Base-by-base conservation (phyloP, 2,113 vertebrate genomes). In the Takifugu flavidus region DNA sequence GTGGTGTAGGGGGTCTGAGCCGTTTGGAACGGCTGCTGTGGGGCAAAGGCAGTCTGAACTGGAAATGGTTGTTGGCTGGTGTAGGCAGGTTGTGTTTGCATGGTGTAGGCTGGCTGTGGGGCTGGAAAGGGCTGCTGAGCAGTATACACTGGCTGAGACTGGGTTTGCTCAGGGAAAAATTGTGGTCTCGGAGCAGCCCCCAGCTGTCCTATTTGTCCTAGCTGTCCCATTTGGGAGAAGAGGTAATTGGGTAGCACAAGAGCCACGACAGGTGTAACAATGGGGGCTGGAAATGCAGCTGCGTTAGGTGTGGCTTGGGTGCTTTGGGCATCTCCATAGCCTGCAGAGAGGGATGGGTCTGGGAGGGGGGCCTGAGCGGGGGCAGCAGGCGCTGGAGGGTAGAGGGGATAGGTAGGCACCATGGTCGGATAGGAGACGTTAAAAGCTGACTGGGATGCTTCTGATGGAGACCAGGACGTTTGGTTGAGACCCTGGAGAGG, bases 381-480 rank as follows among this genome's bases (percentile, higher is more conserved):
- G 53, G 92, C 71, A 0, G 93, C 88, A 2, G 88, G 73, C 25
- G 88, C 79, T 12, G 93, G 85, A 29, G 94, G 77, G 4, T 93
- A 94, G 34, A 89, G 85, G 0, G 92, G 86, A 69, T 93, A 96
- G 0, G 92, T 82, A 42, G 95, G 92, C 85, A 93, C 80, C 15
- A 94, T 78, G 0, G 90, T 14, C 0, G 95, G 90, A 78, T 94
- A 95, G 26, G 95, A 91, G 51, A 92, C 42, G 0, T 88, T 89
- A 0, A 95, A 91, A 59, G 93, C 93, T 0, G 93, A 92, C 77
- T 92, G 92, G 0, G 94, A 95, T 0, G 91, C 86, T 62, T 94
- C 93, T 0, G 94, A 96, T 0, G 92, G 92, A 0, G 95, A 95
- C 94, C 95, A 98, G 1, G 94, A 94, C 0, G 94, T 94, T 53